Evolutionary conservation across 2,888 invertebrate genomes (phyloP).

Genomic region (Shargacucullia verbasci): DNA sequence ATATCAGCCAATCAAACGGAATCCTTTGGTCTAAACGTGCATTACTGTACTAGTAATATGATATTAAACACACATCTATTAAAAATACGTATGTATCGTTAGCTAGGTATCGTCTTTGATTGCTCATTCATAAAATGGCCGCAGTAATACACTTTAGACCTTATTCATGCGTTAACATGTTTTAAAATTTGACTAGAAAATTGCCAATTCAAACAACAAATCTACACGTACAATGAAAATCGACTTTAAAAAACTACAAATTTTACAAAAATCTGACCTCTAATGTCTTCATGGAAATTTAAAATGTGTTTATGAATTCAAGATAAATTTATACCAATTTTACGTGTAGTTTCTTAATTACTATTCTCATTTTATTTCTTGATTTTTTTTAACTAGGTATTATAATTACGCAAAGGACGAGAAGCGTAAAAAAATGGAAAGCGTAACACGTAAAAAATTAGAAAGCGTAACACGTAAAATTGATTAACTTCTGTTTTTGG

Average conservation of each 20-base stretch:
- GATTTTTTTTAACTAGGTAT: not conserved
- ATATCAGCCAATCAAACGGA: constrained; percentile 8
- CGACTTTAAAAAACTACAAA: not conserved
- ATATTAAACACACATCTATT: too few species aligned
- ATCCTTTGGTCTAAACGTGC: constrained; percentile 5
- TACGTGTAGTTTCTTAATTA: not conserved
- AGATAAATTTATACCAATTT: constrained; percentile 6
- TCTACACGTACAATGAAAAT: not conserved
- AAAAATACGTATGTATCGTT: too few species aligned
- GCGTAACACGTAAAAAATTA: not conserved
- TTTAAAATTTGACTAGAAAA: constrained; percentile 58
- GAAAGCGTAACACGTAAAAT: constrained; percentile 1
- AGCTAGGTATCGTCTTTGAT: too few species aligned
- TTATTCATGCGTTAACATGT: not conserved
- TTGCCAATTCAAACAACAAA: constrained; percentile 35
- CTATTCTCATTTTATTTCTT: not conserved
- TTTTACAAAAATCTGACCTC: too few species aligned
- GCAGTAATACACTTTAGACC: constrained; percentile 3
- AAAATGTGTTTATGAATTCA: too few species aligned
- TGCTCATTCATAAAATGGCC: not conserved
- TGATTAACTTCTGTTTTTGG: not conserved
- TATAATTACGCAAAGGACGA: not conserved
- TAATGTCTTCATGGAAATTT: too few species aligned
- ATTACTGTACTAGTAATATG: constrained; percentile 2
- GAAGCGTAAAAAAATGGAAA: not conserved